These are phyloP conservation scores for Sycophila texana DNA, from an alignment of 2,888 invertebrate genomes.

Conservation along the genomic window DNA sequence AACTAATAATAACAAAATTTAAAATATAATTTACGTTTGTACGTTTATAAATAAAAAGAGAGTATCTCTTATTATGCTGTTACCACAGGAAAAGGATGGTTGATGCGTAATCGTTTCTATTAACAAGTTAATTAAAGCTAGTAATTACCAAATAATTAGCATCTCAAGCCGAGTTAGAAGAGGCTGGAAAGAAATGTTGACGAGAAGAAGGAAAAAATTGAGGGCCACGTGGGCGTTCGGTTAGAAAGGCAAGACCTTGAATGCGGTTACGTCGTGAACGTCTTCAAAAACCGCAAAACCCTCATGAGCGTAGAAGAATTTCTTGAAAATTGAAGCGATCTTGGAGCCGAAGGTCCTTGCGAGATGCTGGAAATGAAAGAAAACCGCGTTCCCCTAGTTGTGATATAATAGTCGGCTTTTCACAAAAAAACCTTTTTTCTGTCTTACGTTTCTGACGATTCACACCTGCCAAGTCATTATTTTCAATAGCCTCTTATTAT, in stretches of 20 bases:
- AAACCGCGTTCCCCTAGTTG: conserved; percentile 64
- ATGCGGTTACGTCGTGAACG: conserved; percentile 64
- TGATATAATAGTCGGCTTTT: conserved; percentile 42
- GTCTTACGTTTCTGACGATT: conserved; percentile 28
- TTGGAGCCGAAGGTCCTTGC: conserved; percentile 63
- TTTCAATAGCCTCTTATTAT: conserved; percentile 34
- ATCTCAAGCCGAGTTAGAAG: conserved; percentile 2
- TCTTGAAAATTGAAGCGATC: conserved; percentile 68
- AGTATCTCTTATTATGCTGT: neutral
- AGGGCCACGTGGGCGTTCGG: conserved; percentile 57
- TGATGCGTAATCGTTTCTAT: neutral
- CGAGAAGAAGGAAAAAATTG: conserved; percentile 39
- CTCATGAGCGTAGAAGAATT: conserved; percentile 62
- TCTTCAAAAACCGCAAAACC: conserved; percentile 68
- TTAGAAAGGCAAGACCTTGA: conserved; percentile 71
- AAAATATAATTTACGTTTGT: neutral
- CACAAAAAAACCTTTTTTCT: conserved; percentile 28
- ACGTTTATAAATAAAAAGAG: neutral
- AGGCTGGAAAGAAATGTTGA: conserved; percentile 34
- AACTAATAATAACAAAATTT: neutral
- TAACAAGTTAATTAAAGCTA: conserved; percentile 17
- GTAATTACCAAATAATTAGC: conserved; percentile 36
- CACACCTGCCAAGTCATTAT: conserved; percentile 50
- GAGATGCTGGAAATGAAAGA: conserved; percentile 63
- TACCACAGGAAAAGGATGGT: no score